phyloP scores from a whole-genome alignment of 2,113 vertebrate genomes.

The Sinocyclocheilus maitianheensis region DNA sequence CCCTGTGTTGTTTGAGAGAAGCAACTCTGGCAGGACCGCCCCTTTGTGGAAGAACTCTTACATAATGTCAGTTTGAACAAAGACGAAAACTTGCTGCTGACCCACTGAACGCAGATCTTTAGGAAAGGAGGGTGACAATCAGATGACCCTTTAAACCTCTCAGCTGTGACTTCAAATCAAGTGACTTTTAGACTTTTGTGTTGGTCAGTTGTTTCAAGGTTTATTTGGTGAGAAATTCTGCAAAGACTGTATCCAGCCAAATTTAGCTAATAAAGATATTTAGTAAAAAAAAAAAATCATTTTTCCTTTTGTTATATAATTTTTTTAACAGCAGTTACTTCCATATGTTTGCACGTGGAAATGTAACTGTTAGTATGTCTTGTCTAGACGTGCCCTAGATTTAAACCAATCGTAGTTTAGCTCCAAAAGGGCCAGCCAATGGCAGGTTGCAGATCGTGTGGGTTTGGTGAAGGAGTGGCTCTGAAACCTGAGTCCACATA shows the following conservation, averaged over 20 bases:
- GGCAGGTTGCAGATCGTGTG: constrained; percentile 40
- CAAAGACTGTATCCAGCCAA: not conserved
- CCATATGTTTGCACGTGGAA: constrained; percentile 22
- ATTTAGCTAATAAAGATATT: not conserved
- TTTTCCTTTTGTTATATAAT: not conserved
- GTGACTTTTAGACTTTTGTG: not conserved
- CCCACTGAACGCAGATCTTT: constrained; percentile 52
- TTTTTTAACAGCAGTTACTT: not conserved
- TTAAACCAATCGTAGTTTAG: constrained; percentile 63
- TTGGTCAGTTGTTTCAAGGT: not conserved
- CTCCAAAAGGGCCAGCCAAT: constrained; percentile 63
- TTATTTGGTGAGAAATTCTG: not conserved
- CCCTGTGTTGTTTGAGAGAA: constrained; percentile 42
- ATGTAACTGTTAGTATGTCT: constrained; percentile 66
- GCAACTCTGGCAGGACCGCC: constrained; percentile 60
- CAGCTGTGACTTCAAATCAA: not conserved
- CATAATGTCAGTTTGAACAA: constrained; percentile 60
- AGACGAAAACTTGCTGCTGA: constrained; percentile 50
- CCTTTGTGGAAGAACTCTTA: constrained; percentile 60
- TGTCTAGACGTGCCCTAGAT: constrained; percentile 71
- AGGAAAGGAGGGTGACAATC: not conserved
- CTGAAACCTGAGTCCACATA: constrained; percentile 42
- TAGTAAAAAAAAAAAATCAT: not conserved
- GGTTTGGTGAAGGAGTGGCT: constrained; percentile 66
- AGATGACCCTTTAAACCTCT: not conserved